A percentile compares a stretch with the other conserved stretches of the same genome.
Evolutionary conservation across 2,113 vertebrate genomes (phyloP).

Genomic region (Psittacara wagleri): DNA sequence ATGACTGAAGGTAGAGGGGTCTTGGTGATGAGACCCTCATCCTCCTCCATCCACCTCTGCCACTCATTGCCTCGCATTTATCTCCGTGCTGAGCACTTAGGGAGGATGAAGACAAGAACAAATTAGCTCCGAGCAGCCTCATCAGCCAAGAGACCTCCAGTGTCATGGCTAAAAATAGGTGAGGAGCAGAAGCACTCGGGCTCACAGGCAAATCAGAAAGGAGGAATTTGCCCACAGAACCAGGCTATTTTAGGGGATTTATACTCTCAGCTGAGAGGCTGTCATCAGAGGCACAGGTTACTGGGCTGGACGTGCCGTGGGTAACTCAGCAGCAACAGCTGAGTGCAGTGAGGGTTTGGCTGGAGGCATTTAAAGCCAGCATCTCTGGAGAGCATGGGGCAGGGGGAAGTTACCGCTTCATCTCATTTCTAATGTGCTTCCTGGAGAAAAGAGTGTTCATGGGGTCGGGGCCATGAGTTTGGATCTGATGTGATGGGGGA

Average conservation of each 20-base stretch:
- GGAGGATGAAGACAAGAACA: background rate
- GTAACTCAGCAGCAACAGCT: background rate
- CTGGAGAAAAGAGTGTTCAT: background rate
- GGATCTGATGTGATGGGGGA: background rate
- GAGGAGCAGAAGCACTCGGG: background rate
- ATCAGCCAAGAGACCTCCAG: slow-evolving; percentile 57
- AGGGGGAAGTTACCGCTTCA: background rate
- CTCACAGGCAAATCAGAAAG: slow-evolving; percentile 41
- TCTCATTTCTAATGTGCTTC: background rate
- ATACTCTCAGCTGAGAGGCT: background rate
- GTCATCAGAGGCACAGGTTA: slow-evolving; percentile 23
- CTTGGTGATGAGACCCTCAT: background rate
- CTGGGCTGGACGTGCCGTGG: background rate
- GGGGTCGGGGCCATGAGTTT: background rate
- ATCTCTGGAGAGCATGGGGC: background rate
- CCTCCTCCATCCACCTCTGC: background rate
- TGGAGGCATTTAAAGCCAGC: background rate
- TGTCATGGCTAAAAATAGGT: slow-evolving; percentile 59
- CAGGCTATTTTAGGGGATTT: slow-evolving; percentile 56
- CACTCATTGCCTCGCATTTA: background rate
- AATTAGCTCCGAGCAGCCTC: slow-evolving; percentile 20
- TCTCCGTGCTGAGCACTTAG: background rate
- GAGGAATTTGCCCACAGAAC: slow-evolving; percentile 57
- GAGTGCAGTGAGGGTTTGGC: background rate
- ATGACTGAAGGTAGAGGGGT: fast-evolving